Base-by-base conservation (phyloP, 1,140 invertebrate genomes). In the Temnothorax longispinosus region DNA sequence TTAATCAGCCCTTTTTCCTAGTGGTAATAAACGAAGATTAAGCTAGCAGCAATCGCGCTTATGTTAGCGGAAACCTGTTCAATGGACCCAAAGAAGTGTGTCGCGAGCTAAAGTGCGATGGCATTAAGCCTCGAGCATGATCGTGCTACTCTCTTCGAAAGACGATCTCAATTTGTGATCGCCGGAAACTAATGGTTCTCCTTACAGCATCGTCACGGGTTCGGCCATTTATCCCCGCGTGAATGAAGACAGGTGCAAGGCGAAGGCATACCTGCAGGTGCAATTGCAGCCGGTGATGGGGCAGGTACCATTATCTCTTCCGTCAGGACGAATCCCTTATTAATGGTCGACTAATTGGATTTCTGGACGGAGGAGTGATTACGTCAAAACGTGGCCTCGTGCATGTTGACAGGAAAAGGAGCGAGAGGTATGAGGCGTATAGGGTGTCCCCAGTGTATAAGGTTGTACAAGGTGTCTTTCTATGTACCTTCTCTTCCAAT, bases 281-380 rank as follows among this genome's bases (percentile, higher is more conserved):
- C 80, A 75, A 74, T 27, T 75, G 27, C 80, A 65, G 58, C 67
- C 62, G 56, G 69, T 85, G 71, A 86, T 74, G 87, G 44, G 88
- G 75, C 88, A 92, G 89, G 85, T 91, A 89, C 89, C 85, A 93
- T 93, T 94, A 93, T 92, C 89, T 87, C 77, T 80, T 84, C 80
- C 81, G 88, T 74, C 86, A 78, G 87, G 87, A 86, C 69, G 91
- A 91, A 93, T 93, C 87, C 89, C 85, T 92, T 94, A 94, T 94
- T 94, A 94, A 94, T 94, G 90, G 88, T 88, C 85, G 88, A 85
- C 86, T 94, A 94, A 94, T 94, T 94, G 92, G 90, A 93, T 94
- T 91, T 90, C 91, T 92, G 75, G 81, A 74, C 50, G 72, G 77
- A 71, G 86, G 88, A 90, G 87, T 87, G 91, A 89, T 91, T 90